Conservation (phyloP, 1,140 invertebrate species). For the Octopus sinensis region DNA sequence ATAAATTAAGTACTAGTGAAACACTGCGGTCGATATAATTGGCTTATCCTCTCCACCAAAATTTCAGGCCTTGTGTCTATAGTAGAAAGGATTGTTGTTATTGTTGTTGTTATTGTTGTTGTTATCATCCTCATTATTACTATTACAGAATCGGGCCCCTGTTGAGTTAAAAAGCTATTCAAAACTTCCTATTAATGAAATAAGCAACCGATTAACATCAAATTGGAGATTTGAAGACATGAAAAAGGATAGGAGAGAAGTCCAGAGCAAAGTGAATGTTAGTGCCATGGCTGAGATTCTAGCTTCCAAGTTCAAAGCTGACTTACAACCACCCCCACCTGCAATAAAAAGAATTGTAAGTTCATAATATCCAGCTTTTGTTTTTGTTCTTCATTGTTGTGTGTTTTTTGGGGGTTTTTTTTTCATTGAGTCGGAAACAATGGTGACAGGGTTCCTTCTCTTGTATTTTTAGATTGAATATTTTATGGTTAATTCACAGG, state of each 20-base stretch:
- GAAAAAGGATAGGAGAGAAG: slow-evolving; percentile 21
- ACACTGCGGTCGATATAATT: too few species aligned
- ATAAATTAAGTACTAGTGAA: too few species aligned
- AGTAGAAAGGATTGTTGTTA: too few species aligned
- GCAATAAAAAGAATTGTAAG: slow-evolving; percentile 27
- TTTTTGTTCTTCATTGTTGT: neutral
- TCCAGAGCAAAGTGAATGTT: slow-evolving; percentile 75
- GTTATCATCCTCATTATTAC: too few species aligned
- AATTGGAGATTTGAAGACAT: slow-evolving; percentile 25
- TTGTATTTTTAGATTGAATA: slow-evolving; percentile 15
- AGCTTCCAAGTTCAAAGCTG: slow-evolving; percentile 46
- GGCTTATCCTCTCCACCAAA: too few species aligned
- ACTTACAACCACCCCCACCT: slow-evolving; percentile 25
- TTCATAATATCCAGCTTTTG: neutral
- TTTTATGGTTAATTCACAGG: neutral
- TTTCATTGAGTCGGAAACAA: too few species aligned
- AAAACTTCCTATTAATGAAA: slow-evolving; percentile 47
- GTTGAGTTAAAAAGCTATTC: slow-evolving; percentile 38
- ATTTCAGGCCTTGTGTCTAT: too few species aligned
- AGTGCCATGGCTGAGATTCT: slow-evolving; percentile 76
- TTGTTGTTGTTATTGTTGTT: too few species aligned
- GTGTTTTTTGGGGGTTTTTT: too few species aligned
- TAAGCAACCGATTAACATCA: slow-evolving; percentile 39
- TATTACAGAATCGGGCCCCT: neutral
- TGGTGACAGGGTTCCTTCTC: too few species aligned